Evolutionary conservation across 2,888 invertebrate species (phyloP).

Genomic region (Beris morrisii): DNA sequence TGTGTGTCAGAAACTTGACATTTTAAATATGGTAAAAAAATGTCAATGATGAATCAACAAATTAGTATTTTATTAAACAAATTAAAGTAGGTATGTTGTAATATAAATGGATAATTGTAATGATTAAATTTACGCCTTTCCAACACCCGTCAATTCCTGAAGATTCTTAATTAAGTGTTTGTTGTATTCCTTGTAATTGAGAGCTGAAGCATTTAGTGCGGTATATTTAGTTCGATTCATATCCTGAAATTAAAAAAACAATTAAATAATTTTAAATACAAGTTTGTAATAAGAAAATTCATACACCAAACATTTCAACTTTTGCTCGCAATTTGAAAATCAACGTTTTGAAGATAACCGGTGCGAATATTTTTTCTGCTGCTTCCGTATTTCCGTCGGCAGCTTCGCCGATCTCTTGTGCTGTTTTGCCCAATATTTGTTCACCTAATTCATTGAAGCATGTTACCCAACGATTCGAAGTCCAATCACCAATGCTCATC

Average conservation of each 20-base stretch:
- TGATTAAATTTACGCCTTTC: constrained; percentile 39
- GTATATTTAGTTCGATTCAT: constrained; percentile 70
- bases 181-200: constrained; percentile 79
- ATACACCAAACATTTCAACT: constrained; percentile 89
- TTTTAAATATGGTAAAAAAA: too few relatives aligned
- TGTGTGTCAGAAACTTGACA: too few relatives aligned
- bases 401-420: constrained; percentile 75
- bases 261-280: constrained; percentile 25
- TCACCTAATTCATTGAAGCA: constrained; percentile 86
- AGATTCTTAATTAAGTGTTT: constrained; percentile 71
- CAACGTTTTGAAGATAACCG: constrained; percentile 76
- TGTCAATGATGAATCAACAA: too few relatives aligned
- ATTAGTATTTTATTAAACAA: too few relatives aligned
- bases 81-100: too few relatives aligned
- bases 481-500: constrained; percentile 85
- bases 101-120: too few relatives aligned
- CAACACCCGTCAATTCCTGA: constrained; percentile 64
- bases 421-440: constrained; percentile 67
- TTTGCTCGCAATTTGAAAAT: constrained; percentile 85
- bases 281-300: constrained; percentile 46
- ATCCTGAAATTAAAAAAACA: constrained; percentile 43
- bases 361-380: constrained; percentile 70
- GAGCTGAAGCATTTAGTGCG: constrained; percentile 67
- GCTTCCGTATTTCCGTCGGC: constrained; percentile 67
- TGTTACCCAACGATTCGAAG: constrained; percentile 87